A percentile compares a stretch with the other conserved stretches of the same genome.
phyloP scores from a whole-genome alignment of 2,113 vertebrate genomes.

The Vanacampus margaritifer region DNA sequence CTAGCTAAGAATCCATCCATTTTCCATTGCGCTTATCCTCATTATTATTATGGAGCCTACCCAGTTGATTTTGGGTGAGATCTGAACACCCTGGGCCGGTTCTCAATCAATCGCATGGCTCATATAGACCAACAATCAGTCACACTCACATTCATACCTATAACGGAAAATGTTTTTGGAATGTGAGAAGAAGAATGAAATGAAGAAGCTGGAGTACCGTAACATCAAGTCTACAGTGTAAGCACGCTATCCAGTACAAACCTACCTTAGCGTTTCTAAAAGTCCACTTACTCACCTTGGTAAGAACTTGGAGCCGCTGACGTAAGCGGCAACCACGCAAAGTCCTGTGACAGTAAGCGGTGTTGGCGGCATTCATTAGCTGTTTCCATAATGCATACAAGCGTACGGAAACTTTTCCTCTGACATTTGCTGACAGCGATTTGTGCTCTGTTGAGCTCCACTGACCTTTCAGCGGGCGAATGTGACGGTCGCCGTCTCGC shows the following conservation, averaged over 20 bases:
- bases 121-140: not conserved
- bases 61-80: not conserved
- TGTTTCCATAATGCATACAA: not conserved
- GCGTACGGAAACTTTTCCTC: conserved; percentile 1
- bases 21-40: not conserved
- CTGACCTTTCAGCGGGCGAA: conserved; percentile 18
- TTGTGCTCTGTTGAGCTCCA: conserved; percentile 1
- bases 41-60: not conserved
- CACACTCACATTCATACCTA: not conserved
- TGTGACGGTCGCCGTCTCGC: conserved; percentile 22
- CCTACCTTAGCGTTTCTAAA: not conserved
- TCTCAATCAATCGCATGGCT: not conserved
- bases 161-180: not conserved
- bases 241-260: no score
- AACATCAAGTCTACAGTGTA: no score
- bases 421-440: conserved; percentile 29
- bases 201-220: no score
- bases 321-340: not conserved
- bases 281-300: not conserved
- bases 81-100: not conserved
- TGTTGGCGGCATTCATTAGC: not conserved
- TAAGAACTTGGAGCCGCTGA: not conserved
- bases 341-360: not conserved
- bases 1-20: conserved; percentile 16
- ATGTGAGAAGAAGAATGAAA: no score